Percentiles rank a stretch among this genome's conserved stretches.
phyloP scores from a whole-genome alignment of 2,113 vertebrate species.

The Perccottus glenii region DNA sequence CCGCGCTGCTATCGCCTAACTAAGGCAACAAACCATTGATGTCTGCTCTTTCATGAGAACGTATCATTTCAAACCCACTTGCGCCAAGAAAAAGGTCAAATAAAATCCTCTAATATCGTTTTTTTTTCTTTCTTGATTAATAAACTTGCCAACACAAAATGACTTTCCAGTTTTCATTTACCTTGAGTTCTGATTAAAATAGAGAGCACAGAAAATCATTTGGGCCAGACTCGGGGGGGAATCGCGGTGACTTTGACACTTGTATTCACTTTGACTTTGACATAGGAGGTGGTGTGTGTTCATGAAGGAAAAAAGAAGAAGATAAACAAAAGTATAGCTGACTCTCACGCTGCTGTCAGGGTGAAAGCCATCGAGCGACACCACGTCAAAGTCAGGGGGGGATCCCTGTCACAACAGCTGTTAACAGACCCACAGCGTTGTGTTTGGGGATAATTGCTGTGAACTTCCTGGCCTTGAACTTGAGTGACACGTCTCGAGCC shows the following conservation, averaged over 20 bases:
- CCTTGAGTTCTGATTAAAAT: constrained; percentile 16
- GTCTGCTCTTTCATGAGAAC: constrained; percentile 56
- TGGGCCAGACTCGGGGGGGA: background rate
- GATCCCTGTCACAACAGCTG: constrained; percentile 24
- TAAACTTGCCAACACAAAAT: constrained; percentile 15
- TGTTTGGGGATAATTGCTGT: constrained; percentile 54
- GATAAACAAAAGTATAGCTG: background rate
- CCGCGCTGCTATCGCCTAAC: constrained; percentile 9
- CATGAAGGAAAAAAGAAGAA: background rate
- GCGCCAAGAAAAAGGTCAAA: constrained; percentile 68
- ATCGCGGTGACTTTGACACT: background rate
- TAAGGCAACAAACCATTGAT: constrained; percentile 59
- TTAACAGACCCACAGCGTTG: constrained; percentile 41
- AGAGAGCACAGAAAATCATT: constrained; percentile 13
- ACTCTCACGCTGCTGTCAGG: constrained; percentile 5
- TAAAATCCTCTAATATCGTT: constrained; percentile 57
- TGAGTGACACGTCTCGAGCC: constrained; percentile 45
- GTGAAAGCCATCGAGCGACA: constrained; percentile 7
- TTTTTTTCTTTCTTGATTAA: constrained; percentile 53
- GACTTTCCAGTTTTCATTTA: constrained; percentile 21
- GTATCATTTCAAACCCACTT: constrained; percentile 64
- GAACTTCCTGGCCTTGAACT: constrained; percentile 35
- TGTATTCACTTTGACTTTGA: no score
- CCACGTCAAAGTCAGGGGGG: constrained; percentile 25
- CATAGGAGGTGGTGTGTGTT: background rate